These are phyloP conservation scores for Piezodorus guildinii DNA, from an alignment of 1,140 invertebrate genomes.

Conservation along the genomic window DNA sequence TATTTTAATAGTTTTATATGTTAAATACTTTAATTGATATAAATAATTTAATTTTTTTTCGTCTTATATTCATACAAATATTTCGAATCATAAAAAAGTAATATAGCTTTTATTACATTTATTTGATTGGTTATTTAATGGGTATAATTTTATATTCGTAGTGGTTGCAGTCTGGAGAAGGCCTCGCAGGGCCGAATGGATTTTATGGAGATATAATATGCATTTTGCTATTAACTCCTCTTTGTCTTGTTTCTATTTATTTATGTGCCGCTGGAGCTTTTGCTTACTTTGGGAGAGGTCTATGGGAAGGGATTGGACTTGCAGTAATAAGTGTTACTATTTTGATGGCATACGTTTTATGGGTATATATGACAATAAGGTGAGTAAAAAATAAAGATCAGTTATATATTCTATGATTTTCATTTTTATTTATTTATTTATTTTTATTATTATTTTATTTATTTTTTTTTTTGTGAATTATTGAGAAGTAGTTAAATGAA, in stretches of 20 bases:
- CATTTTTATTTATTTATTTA: no score
- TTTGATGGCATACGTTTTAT: constrained; percentile 4
- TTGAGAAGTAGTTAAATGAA: no score
- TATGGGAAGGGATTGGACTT: constrained; percentile 18
- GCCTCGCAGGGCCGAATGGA: not conserved
- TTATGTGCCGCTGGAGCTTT: constrained; percentile 11
- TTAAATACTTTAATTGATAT: no score
- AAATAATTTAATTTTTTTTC: no score
- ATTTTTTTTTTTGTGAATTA: no score
- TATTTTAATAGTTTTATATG: not conserved
- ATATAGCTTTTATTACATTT: no score
- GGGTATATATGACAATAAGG: constrained; percentile 19
- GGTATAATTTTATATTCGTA: not conserved
- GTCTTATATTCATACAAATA: no score
- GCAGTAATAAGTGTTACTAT: constrained; percentile 11
- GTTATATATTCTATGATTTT: no score
- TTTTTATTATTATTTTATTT: no score
- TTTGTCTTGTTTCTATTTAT: constrained; percentile 1
- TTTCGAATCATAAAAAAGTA: no score
- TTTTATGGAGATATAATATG: constrained; percentile 14
- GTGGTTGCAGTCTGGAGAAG: constrained; percentile 1
- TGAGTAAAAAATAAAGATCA: not conserved
- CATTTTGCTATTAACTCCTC: constrained; percentile 14
- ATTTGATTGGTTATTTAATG: not conserved
- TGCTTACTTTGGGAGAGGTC: constrained; percentile 1